Evolutionary conservation across 2,888 invertebrate species (phyloP), one percentile per base, ranked within the genome.

Genomic region (Podabrus alpinus): DNA sequence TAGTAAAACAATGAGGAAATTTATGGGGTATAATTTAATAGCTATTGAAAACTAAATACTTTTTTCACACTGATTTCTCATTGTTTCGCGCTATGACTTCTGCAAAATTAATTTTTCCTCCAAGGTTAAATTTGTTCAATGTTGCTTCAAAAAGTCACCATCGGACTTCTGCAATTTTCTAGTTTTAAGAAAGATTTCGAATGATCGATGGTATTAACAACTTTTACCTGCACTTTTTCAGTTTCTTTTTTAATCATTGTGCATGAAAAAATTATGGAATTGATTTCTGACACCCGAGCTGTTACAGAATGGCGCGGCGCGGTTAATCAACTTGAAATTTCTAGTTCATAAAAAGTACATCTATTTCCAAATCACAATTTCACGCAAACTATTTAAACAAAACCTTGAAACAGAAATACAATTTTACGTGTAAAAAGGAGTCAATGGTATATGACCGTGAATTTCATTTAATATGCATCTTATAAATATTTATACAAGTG

Each of bases 401-500:
- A 16, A 19, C 17, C 61, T 61, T 61, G 15, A 19, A 64, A 19
- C 7, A n/a, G 19, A 62, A 17, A 64, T 64, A 64, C 9, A 7
- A 64, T 64, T 64, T 68, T 45, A 68, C 13, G 9, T 59, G n/a
- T 16, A 68, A 15, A 45, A 25, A 15, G 10, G 25, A 67, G 17
- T 4, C 67, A 59, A n/a, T 15, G 59, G 19, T 71, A 71, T 45
- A 71, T 71, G 67, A 71, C 70, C 74, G 21, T 74, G 74, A 73
- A 73, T 60, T 66, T 11, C 45, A 45, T 45, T 45, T 7, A n/a
- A n/a, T n/a, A 59, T 60, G 29, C 59, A 59, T 60, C 16, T 67
- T 66, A 74, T 75, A 75, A 75, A 75, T 75, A 75, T 75, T 72
- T 72, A 75, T 75, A 21, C 24, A 69, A 72, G 66, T 72, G 72